Conservation (phyloP, 2,113 vertebrate species). For the Eleginops maclovinus region DNA sequence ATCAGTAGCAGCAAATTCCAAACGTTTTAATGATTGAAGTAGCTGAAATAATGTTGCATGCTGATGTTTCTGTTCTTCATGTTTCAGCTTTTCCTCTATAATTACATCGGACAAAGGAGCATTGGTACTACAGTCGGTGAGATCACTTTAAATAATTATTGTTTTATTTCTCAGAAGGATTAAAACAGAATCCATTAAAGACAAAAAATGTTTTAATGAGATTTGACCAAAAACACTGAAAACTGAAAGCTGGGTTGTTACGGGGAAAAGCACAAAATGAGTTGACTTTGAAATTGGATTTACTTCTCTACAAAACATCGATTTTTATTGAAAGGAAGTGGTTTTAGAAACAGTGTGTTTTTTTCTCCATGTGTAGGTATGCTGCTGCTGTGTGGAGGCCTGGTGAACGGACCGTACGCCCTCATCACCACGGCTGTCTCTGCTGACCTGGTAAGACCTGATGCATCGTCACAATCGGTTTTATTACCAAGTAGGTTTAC, state of each 20-base stretch:
- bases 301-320: not conserved
- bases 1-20: not conserved
- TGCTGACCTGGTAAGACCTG: slow-evolving; percentile 91
- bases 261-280: not conserved
- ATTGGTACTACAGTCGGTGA: slow-evolving; percentile 89
- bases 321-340: not conserved
- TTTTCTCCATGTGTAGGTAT: slow-evolving; percentile 81
- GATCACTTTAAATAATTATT: not conserved
- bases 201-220: not conserved
- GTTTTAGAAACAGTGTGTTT: not conserved
- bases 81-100: slow-evolving; percentile 93
- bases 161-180: not conserved
- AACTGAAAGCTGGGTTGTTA: not conserved
- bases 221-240: not conserved
- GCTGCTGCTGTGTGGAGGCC: slow-evolving; percentile 91
- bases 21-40: not conserved
- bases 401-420: slow-evolving; percentile 96
- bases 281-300: not conserved
- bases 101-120: slow-evolving; percentile 88
- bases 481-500: too few species aligned
- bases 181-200: too few species aligned
- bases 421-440: slow-evolving; percentile 98
- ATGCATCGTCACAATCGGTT: not conserved
- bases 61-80: slow-evolving; percentile 1
- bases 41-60: not conserved